Percentiles rank a stretch among this genome's conserved stretches.
Evolutionary conservation across 1,140 invertebrate species (phyloP).

Genomic region (Coelopa frigida): DNA sequence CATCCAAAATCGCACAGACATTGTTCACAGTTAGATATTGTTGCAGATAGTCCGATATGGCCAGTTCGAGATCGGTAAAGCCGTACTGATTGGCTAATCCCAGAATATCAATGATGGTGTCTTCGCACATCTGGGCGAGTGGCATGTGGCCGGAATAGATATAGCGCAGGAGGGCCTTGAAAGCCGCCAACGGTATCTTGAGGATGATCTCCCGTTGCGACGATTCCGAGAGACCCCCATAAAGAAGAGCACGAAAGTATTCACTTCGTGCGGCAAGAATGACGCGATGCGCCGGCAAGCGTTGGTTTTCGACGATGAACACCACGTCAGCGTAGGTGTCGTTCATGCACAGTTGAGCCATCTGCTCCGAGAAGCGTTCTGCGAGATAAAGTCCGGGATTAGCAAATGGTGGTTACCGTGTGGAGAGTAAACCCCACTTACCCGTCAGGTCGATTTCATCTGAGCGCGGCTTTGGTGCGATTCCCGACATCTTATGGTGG

Average conservation of each 20-base stretch:
- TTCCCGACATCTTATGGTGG: constrained; percentile 11
- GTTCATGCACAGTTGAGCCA: constrained; percentile 74
- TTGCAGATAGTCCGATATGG: constrained; percentile 88
- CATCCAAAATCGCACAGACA: constrained; percentile 89
- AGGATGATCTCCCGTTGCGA: constrained; percentile 76
- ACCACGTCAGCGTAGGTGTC: constrained; percentile 88
- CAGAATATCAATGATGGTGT: constrained; percentile 78
- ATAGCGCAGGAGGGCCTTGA: constrained; percentile 86
- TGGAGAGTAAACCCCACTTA: neutral
- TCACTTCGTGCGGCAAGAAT: constrained; percentile 82
- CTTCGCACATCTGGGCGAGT: constrained; percentile 74
- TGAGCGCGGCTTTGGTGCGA: constrained; percentile 8
- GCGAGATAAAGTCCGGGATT: constrained; percentile 4
- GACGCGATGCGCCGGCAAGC: constrained; percentile 81
- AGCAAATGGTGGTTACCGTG: no score
- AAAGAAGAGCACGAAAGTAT: constrained; percentile 87
- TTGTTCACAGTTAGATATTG: constrained; percentile 81
- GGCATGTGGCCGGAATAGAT: constrained; percentile 88
- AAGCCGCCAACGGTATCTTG: constrained; percentile 78
- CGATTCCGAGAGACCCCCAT: constrained; percentile 86
- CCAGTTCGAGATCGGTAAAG: constrained; percentile 81
- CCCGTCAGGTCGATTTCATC: constrained; percentile 15
- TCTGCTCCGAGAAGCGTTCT: constrained; percentile 40
- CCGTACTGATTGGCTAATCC: constrained; percentile 92
- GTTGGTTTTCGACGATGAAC: constrained; percentile 75